A percentile compares a stretch with the other conserved stretches of the same genome.
These are phyloP conservation scores for Phenganax subtilis DNA, from an alignment of 92 coral and sea anemone genomes.

Conservation along the genomic window DNA sequence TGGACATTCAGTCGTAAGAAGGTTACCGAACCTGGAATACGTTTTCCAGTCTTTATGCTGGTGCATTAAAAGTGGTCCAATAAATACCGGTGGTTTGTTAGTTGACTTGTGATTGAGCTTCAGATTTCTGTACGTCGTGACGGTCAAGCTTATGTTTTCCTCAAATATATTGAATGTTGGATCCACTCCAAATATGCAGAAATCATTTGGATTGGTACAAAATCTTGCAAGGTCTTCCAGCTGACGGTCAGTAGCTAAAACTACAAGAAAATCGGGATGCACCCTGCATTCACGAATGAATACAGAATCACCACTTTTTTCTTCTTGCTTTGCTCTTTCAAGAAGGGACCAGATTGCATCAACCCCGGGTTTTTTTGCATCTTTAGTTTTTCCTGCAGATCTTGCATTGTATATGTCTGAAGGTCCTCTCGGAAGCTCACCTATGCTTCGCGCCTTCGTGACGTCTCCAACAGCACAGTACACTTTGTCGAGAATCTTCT, in stretches of 20 bases:
- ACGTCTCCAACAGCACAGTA: constrained; percentile 50
- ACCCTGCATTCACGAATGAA: constrained; percentile 46
- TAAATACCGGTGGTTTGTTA: constrained; percentile 42
- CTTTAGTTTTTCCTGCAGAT: constrained; percentile 22
- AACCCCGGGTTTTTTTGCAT: background rate
- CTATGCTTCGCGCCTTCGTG: constrained; percentile 25
- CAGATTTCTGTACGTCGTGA: constrained; percentile 46
- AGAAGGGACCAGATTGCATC: constrained; percentile 40
- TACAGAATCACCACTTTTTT: constrained; percentile 30
- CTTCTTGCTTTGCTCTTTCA: constrained; percentile 56
- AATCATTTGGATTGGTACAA: constrained; percentile 50
- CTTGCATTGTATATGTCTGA: constrained; percentile 47
- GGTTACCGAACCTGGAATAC: constrained; percentile 40
- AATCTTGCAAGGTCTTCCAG: constrained; percentile 45
- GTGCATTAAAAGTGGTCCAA: constrained; percentile 51
- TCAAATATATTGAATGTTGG: constrained; percentile 53
- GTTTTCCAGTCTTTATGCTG: too few relatives aligned
- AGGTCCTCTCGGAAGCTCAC: constrained; percentile 49
- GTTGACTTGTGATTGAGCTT: constrained; percentile 31
- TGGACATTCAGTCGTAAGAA: constrained; percentile 4
- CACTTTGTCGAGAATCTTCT: constrained; percentile 37
- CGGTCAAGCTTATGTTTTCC: constrained; percentile 48
- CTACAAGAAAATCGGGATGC: constrained; percentile 46
- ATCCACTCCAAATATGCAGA: constrained; percentile 46
- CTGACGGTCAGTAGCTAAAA: constrained; percentile 48